Evolutionary conservation across 2,797 vertebrate species (phyloP), one percentile per base, ranked within the genome.

Genomic region (Myiothlypis coronata): DNA sequence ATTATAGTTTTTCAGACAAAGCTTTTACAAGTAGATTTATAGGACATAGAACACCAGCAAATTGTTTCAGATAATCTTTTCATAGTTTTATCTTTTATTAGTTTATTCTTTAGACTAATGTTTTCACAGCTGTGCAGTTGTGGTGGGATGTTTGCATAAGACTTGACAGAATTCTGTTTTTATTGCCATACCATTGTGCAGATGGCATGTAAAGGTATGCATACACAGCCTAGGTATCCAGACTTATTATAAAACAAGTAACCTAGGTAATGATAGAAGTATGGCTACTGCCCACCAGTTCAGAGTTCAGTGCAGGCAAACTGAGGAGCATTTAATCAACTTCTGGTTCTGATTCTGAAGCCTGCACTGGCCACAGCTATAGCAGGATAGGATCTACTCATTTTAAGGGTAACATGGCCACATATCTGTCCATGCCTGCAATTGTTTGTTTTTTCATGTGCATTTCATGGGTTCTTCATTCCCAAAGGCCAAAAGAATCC

Each of bases 111-210:
- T 90, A 68, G 52, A 60, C 65, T 92, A 70, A 93, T 91, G 76
- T 96, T 94, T 94, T 94, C 93, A 91, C 93, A 94, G 92, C 92
- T 95, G 84, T 83, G 78, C 74, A 83, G 2, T 89, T 59, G 11
- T 82, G 72, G 49, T 60, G 26, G 32, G 43, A 49, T 87, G 93
- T 89, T 96, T 92, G 69, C 90, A 49, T 72, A 79, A 71, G 67
- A 75, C 87, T 87, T 81, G 61, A 65, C 6, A 8, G 80, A 92
- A 83, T 75, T 87, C 53, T 87, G 52, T 10, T 94, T 96, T 93
- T 77, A 88, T 72, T 93, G 78, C 93, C 5, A 4, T 90, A 77
- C 64, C 27, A 79, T 95, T 14, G 2, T 57, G 69, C 2, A 20
- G 46, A 52, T 79, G 78, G 20, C 49, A 43, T 90, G 90, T 89